Evolutionary conservation across 35 echinoderm and acorn worm species (phyloP), one percentile per base, ranked within the genome.

Genomic region (Heliocidaris erythrogramma): DNA sequence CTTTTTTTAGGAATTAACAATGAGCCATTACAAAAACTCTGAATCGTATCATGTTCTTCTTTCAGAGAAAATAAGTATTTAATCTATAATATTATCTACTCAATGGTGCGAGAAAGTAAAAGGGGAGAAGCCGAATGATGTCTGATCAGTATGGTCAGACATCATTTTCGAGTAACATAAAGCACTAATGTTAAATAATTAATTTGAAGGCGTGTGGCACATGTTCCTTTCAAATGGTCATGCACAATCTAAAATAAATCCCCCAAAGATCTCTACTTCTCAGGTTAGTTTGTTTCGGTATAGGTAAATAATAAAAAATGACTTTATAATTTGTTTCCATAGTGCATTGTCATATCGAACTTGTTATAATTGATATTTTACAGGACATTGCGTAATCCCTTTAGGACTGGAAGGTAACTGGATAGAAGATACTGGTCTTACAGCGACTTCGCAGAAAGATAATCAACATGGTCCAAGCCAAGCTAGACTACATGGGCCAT

Each of bases 341-440:
- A 30, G 2, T 86, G n/a, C 10, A 32, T 86, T 24, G 85, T 86
- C 9, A 86, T 32, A 86, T 3, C 31, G 21, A 30, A 17, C 4
- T 86, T 86, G 13, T 12, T 24, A 86, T 86, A 86, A 86, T 86
- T 86, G 27, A 86, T 86, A 86, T 32, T 30, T 86, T 30, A 88
- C 47, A 92, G 96, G 95, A 31, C 32, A 96, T 42, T 98, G 97
- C 60, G 93, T 94, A 16, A 88, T 98, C 14, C 97, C 97, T 12
- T 24, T 98, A 17, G 97, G 97, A 16, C 32, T 98, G 31, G 97
- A 96, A 61, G 96, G 93, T 27, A 94, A 96, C 17, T 86, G 96
- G 27, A 95, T 98, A 5, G 31, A 56, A 47, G 97, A 98, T 49
- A 17, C 60, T 35, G 93, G 96, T 86, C 32, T 98, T 5, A 96